A percentile compares a stretch with the other conserved stretches of the same genome.
Evolutionary conservation across 2,888 invertebrate genomes (phyloP).

Genomic region (Brachyptera putata): DNA sequence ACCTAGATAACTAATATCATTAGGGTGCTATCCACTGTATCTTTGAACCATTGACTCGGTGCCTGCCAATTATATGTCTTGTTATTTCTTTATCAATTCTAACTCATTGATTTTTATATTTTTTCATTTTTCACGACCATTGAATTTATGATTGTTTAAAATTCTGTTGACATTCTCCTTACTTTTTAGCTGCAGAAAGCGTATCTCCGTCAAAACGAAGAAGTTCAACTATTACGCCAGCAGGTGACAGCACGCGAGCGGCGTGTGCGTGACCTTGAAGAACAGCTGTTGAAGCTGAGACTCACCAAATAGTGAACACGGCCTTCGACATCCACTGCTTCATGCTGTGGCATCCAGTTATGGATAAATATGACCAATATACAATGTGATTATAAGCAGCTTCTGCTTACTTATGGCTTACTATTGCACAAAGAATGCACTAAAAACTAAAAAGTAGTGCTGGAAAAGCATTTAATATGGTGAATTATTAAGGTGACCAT

Average conservation of each 20-base stretch:
- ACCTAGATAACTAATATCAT: too few species aligned
- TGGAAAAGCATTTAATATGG: too few species aligned
- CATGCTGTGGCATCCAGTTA: background rate
- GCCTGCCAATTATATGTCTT: too few species aligned
- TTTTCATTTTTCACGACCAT: background rate
- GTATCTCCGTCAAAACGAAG: constrained; percentile 73
- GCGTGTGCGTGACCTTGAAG: constrained; percentile 75
- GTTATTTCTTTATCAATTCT: background rate
- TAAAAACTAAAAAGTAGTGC: too few species aligned
- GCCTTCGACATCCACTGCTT: background rate
- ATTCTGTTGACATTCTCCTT: constrained; percentile 4
- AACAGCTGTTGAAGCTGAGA: constrained; percentile 62
- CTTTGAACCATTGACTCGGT: too few species aligned
- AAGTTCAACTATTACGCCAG: constrained; percentile 70
- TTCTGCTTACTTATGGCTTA: background rate
- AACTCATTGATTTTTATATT: background rate
- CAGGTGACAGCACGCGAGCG: constrained; percentile 75
- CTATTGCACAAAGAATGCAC: background rate
- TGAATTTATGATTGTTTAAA: background rate
- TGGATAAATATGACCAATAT: background rate
- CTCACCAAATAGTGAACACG: constrained; percentile 8
- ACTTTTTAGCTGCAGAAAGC: constrained; percentile 64
- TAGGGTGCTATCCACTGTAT: too few species aligned
- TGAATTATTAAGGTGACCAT: too few species aligned
- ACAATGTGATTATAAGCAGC: background rate